Evolutionary conservation across 1,140 invertebrate genomes (phyloP), one percentile per base, ranked within the genome.

Genomic region (Cataglyphis hispanica): DNA sequence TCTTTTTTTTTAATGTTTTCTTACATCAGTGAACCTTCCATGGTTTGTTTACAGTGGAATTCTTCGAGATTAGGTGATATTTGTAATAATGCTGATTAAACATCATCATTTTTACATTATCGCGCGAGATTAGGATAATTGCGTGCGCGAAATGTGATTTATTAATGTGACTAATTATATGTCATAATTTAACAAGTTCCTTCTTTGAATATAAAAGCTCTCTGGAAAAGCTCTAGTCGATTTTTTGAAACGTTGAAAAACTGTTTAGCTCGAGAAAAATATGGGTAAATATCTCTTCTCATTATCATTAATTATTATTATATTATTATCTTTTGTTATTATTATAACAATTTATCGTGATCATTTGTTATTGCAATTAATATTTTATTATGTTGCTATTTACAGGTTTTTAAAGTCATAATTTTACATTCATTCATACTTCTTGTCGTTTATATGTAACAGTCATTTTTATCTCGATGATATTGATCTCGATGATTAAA

Each of bases 121-220:
- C 78, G 16, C 19, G 13, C 11, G 13, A 19, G 16, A 67, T 80
- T 77, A 56, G 25, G 63, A 80, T 80, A 56, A 11, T 6, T 40
- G 1, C 5, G 16, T 10, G 31, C 8, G 22, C 10, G 22, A 67
- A 69, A 80, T 40, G 22, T 69, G 25, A 70, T n/a, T n/a, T n/a
- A n/a, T n/a, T n/a, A n/a, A n/a, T n/a, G n/a, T n/a, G n/a, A n/a
- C n/a, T n/a, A 67, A 67, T 69, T 69, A 40, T 3, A 34, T 19
- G n/a, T 22, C 19, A n/a, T 22, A 19, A 67, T 50, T 64, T 77
- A 61, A 46, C 19, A 27, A 10, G 10, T 72, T 4, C 46, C 50
- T 5, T 1, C 3, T 40, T n/a, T 43, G 10, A 56, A 1, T n/a
- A 25, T 53, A 4, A 11, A 56, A 34, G 8, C 16, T 61, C 22